phyloP scores from a whole-genome alignment of 2,797 vertebrate species.

The Typhlichthys subterraneus region DNA sequence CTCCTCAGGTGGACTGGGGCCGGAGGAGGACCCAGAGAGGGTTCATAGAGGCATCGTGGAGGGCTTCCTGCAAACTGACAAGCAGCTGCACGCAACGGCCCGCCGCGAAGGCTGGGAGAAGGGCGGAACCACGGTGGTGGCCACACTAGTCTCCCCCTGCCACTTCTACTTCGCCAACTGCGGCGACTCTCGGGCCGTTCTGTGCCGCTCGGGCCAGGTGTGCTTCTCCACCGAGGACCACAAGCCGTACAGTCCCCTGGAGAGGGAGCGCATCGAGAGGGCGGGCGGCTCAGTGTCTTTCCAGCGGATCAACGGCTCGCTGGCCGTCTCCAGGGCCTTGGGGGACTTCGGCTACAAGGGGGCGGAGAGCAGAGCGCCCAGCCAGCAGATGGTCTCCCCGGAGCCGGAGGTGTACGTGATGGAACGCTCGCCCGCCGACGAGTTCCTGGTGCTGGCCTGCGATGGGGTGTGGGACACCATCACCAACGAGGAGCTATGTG shows the following conservation, averaged over 20 bases:
- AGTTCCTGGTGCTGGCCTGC: conserved; percentile 85
- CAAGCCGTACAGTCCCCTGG: conserved; percentile 80
- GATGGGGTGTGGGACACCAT: conserved; percentile 86
- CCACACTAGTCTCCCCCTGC: conserved; percentile 74
- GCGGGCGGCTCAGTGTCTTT: conserved; percentile 80
- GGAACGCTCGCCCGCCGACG: conserved; percentile 76
- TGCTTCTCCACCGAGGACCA: conserved; percentile 85
- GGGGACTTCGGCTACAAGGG: conserved; percentile 87
- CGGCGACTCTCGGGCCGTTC: conserved; percentile 79
- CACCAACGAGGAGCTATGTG: conserved; percentile 79
- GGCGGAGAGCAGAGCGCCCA: conserved; percentile 73
- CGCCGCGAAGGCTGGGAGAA: conserved; percentile 77
- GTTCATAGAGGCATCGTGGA: conserved; percentile 73
- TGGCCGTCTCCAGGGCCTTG: conserved; percentile 84
- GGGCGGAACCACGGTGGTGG: conserved; percentile 74
- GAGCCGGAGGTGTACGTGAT: conserved; percentile 83
- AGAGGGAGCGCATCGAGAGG: conserved; percentile 82
- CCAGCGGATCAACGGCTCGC: conserved; percentile 82
- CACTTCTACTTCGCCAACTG: conserved; percentile 84
- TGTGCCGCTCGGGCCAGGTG: conserved; percentile 74
- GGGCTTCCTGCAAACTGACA: conserved; percentile 79
- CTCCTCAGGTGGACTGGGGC: conserved; percentile 63
- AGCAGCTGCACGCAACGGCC: conserved; percentile 71
- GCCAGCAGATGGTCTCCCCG: conserved; percentile 83
- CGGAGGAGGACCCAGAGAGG: conserved; percentile 69